Percentiles rank a stretch among this genome's conserved stretches.
These are phyloP conservation scores for Onchidella celtica DNA, from an alignment of 2,888 invertebrate genomes.

Conservation along the genomic window DNA sequence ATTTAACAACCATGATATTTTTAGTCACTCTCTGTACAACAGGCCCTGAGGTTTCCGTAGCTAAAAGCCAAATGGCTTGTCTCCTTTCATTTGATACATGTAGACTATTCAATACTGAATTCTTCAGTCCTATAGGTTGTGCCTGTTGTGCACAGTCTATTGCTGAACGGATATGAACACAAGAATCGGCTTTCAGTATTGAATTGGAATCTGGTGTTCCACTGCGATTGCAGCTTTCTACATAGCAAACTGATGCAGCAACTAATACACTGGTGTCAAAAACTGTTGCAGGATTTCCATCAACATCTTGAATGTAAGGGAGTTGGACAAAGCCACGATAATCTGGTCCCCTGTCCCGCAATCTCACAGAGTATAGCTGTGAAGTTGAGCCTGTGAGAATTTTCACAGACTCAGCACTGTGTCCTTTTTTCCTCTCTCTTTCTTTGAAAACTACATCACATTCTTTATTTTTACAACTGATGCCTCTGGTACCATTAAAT, in stretches of 20 bases:
- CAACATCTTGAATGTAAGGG: constrained; percentile 78
- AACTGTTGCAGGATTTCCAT: constrained; percentile 76
- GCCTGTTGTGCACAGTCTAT: constrained; percentile 85
- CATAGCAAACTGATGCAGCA: constrained; percentile 78
- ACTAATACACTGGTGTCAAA: constrained; percentile 75
- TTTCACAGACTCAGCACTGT: constrained; percentile 85
- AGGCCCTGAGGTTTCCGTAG: constrained; percentile 84
- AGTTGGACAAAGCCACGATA: constrained; percentile 88
- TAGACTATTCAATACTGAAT: constrained; percentile 84
- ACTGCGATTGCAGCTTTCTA: constrained; percentile 77
- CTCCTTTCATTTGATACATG: constrained; percentile 84
- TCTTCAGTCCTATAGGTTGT: constrained; percentile 84
- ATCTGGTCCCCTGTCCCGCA: constrained; percentile 86
- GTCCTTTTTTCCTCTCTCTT: constrained; percentile 81
- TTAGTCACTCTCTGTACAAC: constrained; percentile 87
- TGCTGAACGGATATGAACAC: constrained; percentile 86
- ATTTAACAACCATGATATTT: constrained; percentile 87
- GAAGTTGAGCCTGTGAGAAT: constrained; percentile 84
- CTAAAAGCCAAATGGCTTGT: constrained; percentile 84
- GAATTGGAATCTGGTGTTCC: constrained; percentile 45
- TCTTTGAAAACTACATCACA: constrained; percentile 86
- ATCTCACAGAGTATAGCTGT: constrained; percentile 85
- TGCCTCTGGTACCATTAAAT: constrained; percentile 88
- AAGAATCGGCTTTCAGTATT: constrained; percentile 73
- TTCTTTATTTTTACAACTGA: constrained; percentile 86